Base-by-base conservation (phyloP, 2,797 vertebrate species). In the Hyperoplus lanceolatus region DNA sequence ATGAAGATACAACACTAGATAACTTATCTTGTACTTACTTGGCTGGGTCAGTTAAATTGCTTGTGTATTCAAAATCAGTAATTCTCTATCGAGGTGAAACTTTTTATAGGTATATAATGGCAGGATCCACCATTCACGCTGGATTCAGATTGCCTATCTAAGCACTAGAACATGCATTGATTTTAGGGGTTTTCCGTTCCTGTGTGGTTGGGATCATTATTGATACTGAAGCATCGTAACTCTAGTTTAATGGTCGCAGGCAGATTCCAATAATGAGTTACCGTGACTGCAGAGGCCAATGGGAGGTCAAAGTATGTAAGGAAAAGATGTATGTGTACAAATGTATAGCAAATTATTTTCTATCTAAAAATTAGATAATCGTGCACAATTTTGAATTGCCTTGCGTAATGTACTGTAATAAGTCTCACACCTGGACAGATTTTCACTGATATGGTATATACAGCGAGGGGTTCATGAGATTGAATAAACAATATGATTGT, bases 341-440 rank as follows among this genome's bases (percentile, higher is more conserved):
- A 70, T 66, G 69, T 77, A 77, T 74, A 71, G 42, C 75, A 77
- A 70, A 68, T n/a, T 56, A 61, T 53, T 43, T 62, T 56, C 64
- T 46, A 73, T 84, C 68, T 70, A 48, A 76, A 75, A 49, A 82
- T 86, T 57, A 54, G 70, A 85, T 78, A 69, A 84, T 79, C 66
- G 64, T 67, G 79, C 68, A 29, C 72, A 82, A 68, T n/a, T 85
- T 59, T 70, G 49, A 76, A 80, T 75, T 64, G 55, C 50, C 51
- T 77, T 42, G 62, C 72, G 76, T 84, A 85, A 80, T 75, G 84
- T 87, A 76, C 83, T 73, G 73, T 38, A 73, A 39, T 51, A 29
- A 29, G 29, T 3, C 29, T 29, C 29, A 29, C 29, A 29, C 29
- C 29, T 29, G 29, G 29, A 29, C 29, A 29, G 29, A 29, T 29